These are phyloP conservation scores for Aphaenogaster ashmeadi DNA, from an alignment of 1,140 invertebrate species.

Conservation along the genomic window DNA sequence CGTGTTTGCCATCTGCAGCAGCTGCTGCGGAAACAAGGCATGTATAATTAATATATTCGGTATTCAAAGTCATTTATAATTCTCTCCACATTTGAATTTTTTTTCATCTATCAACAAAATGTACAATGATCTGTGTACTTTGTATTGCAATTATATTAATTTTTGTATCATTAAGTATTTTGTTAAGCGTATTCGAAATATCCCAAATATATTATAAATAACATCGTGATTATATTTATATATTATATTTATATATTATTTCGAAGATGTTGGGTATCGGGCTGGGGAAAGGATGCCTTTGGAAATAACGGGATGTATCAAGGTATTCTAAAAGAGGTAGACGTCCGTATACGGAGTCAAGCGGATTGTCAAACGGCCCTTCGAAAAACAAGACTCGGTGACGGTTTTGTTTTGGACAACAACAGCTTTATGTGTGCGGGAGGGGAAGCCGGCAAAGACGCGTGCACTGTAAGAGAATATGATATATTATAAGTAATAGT, in stretches of 20 bases:
- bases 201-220: not conserved
- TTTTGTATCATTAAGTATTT: conserved; percentile 11
- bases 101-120: not conserved
- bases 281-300: conserved; percentile 94
- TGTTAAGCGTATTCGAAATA: not conserved
- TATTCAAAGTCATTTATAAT: not conserved
- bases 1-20: conserved; percentile 89
- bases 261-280: conserved; percentile 91
- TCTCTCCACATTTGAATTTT: not conserved
- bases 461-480: conserved; percentile 89
- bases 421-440: conserved; percentile 93
- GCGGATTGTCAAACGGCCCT: conserved; percentile 90
- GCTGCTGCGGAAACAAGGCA: conserved; percentile 88
- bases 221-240: not conserved
- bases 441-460: conserved; percentile 92
- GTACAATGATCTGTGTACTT: not conserved
- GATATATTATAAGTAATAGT: not conserved
- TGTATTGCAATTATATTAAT: conserved; percentile 9
- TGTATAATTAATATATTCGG: not conserved
- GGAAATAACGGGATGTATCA: conserved; percentile 90
- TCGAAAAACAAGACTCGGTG: conserved; percentile 89
- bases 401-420: conserved; percentile 88
- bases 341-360: conserved; percentile 90
- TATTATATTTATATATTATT: conserved; percentile 14
- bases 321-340: conserved; percentile 90